phyloP scores from a whole-genome alignment of 1,140 invertebrate species.

The Asbolus verrucosus region DNA sequence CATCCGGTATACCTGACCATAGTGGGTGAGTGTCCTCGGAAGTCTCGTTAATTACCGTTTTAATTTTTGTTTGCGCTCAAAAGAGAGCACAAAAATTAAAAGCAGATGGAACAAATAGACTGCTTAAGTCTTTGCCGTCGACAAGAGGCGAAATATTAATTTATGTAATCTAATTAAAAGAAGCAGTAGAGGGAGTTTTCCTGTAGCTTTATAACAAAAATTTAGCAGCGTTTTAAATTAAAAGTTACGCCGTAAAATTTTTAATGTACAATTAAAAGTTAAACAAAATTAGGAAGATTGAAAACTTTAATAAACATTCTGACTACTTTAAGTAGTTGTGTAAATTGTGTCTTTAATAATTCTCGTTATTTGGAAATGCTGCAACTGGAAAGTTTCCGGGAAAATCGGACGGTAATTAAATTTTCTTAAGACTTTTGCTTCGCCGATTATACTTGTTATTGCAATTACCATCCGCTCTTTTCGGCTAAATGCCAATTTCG shows the following conservation, averaged over 20 bases:
- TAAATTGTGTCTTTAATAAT: slow-evolving; percentile 21
- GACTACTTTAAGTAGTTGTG: slow-evolving; percentile 23
- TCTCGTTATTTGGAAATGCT: not conserved
- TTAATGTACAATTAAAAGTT: slow-evolving; percentile 46
- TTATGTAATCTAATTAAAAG: slow-evolving; percentile 45
- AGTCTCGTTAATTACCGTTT: not conserved
- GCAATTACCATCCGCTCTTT: slow-evolving; percentile 3
- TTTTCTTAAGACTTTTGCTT: slow-evolving; percentile 6
- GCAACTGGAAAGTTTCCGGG: slow-evolving; percentile 1
- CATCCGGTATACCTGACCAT: slow-evolving; percentile 82
- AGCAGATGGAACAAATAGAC: slow-evolving; percentile 6
- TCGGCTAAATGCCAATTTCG: too few species aligned
- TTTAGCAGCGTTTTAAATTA: slow-evolving; percentile 46
- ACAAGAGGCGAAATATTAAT: slow-evolving; percentile 35
- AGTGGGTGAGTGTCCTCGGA: slow-evolving; percentile 77
- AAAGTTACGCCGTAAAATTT: slow-evolving; percentile 51
- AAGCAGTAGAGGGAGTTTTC: slow-evolving; percentile 17
- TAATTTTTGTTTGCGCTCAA: not conserved
- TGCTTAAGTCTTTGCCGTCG: not conserved
- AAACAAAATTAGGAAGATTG: slow-evolving; percentile 38
- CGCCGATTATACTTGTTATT: slow-evolving; percentile 15
- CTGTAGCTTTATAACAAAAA: slow-evolving; percentile 7
- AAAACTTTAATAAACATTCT: slow-evolving; percentile 42
- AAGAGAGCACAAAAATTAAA: not conserved
- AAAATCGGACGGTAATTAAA: slow-evolving; percentile 16